These are phyloP conservation scores for Chondrosia reniformis DNA, from an alignment of 37 sponge, comb jelly and placozoan genomes.

Conservation along the genomic window DNA sequence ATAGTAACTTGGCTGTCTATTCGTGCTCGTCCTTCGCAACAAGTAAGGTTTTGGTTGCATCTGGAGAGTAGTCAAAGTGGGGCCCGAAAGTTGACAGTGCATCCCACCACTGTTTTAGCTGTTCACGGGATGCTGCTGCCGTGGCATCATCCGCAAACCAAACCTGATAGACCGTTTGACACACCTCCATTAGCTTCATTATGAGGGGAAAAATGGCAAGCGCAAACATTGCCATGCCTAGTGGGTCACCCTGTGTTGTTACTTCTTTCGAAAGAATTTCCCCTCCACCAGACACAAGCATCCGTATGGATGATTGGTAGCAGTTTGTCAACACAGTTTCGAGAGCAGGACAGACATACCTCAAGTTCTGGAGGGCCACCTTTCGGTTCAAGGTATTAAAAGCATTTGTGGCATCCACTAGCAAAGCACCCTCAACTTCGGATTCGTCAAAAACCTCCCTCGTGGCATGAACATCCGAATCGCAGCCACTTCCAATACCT, in stretches of 20 bases:
- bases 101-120: conserved; percentile 22
- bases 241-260: conserved; percentile 10
- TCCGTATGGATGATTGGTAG: conserved; percentile 9
- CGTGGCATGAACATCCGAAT: conserved; percentile 2
- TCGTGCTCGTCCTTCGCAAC: conserved; percentile 17
- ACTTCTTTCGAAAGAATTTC: conserved; percentile 19
- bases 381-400: conserved; percentile 14
- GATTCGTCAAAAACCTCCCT: conserved; percentile 5
- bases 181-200: conserved; percentile 11
- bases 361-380: conserved; percentile 16
- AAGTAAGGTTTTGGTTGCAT: conserved; percentile 16
- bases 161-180: conserved; percentile 1
- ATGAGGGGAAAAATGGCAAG: conserved; percentile 7
- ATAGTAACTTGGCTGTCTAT: background rate
- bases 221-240: conserved; percentile 19
- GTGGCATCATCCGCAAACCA: conserved; percentile 28
- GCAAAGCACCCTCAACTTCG: conserved; percentile 4
- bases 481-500: conserved; percentile 16
- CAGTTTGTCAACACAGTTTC: conserved; percentile 10
- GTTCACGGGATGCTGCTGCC: background rate
- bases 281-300: conserved; percentile 17
- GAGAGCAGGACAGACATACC: conserved; percentile 16
- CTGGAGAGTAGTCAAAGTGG: conserved; percentile 16
- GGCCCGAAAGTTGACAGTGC: conserved; percentile 4
- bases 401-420: conserved; percentile 11